These are phyloP conservation scores for Aeoliscus strigatus DNA, from an alignment of 2,797 vertebrate genomes.

Conservation along the genomic window DNA sequence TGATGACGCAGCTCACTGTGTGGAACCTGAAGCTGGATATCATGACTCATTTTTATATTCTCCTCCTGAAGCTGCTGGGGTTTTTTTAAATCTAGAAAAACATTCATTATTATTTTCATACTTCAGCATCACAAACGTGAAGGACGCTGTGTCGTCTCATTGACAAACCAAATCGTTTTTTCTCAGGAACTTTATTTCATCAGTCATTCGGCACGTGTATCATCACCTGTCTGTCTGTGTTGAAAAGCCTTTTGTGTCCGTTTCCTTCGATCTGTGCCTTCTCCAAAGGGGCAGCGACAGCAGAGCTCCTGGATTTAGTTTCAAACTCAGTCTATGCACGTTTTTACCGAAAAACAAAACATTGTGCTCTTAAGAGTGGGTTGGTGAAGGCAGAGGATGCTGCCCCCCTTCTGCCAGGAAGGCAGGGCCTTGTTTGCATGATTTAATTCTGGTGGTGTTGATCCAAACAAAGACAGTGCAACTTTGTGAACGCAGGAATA, in stretches of 20 bases:
- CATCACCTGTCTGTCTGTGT: not conserved
- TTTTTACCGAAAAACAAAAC: not conserved
- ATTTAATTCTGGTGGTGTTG: conserved; percentile 7
- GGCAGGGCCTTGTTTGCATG: not conserved
- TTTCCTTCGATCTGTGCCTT: conserved; percentile 50
- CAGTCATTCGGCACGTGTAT: conserved; percentile 9
- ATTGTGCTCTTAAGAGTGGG: too few relatives aligned
- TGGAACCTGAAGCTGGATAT: not conserved
- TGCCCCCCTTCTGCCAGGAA: conserved; percentile 56
- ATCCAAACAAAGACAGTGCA: conserved; percentile 4
- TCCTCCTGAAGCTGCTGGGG: not conserved
- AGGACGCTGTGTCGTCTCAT: conserved; percentile 17
- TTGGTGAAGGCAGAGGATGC: conserved; percentile 23
- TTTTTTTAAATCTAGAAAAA: not conserved
- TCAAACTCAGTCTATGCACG: conserved; percentile 13
- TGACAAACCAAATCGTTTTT: conserved; percentile 46
- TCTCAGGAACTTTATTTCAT: conserved; percentile 50
- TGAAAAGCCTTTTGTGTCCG: conserved; percentile 6
- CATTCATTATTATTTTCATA: not conserved
- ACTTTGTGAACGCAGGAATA: conserved; percentile 21
- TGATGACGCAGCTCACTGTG: too few relatives aligned
- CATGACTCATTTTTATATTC: not conserved
- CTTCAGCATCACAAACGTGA: not conserved
- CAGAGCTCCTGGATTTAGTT: conserved; percentile 6
- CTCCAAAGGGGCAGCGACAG: conserved; percentile 15